Evolutionary conservation across 2,888 invertebrate species (phyloP), one percentile per base, ranked within the genome.

Genomic region (Polydrusus cervinus): DNA sequence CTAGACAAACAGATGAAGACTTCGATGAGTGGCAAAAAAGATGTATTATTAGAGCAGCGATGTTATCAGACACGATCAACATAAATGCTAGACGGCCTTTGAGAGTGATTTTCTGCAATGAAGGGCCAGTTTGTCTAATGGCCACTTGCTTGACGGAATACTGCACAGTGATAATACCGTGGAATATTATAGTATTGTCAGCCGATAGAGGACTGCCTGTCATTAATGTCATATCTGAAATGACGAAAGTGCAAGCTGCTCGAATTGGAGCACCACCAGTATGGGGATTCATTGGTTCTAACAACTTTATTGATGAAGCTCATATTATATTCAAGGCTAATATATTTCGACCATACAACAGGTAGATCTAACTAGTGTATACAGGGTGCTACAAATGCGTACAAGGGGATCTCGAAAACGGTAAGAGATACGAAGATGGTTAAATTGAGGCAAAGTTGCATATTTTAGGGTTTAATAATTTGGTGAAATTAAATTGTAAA

Each of bases 281-380:
- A 6, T 92, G 92, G 91, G 92, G 92, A 9, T 91, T 90, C 79
- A 86, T 90, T 34, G 91, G 91, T 13, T 83, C 90, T 20, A 90
- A 89, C 80, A 88, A 89, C 43, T 87, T 90, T 70, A 87, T 91
- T 7, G 91, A 91, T 82, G 82, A 90, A 14, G 85, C 84, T 71
- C 89, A 88, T 51, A 89, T 89, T n/a, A 81, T 90, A 62, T 89
- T 90, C 79, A 88, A 87, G 81, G 89, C 89, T 74, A 86, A 90
- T 78, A 84, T 88, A 47, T 89, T 30, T 40, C 62, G 64, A 43
- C 76, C 76, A 11, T 76, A 68, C 47, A 25, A n/a, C 16, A 72
- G 74, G 74, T 74, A 71, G n/a, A n/a, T 43, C 20, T n/a, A 14
- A 8, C 45, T 45, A n/a, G 8, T 45, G 3, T 6, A n/a, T n/a